Evolutionary conservation across 2,113 vertebrate genomes (phyloP), one percentile per base, ranked within the genome.

Genomic region (Terrapene triunguis): DNA sequence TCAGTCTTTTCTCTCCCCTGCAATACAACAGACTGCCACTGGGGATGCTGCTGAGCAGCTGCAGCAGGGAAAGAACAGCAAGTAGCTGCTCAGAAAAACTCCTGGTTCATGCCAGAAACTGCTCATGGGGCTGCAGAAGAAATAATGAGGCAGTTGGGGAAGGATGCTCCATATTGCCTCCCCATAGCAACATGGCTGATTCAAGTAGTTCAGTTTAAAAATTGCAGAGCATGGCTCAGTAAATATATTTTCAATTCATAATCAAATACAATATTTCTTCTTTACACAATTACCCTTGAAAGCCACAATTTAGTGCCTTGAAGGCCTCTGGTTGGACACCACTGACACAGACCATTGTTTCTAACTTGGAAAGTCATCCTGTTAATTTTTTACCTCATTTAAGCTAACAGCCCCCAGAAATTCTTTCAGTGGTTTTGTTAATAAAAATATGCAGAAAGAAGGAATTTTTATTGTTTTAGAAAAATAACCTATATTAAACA

Each of bases 101-200:
- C 38, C 38, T 44, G 38, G 72, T 42, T 76, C 10, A 76, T 44
- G 42, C 19, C 42, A 19, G 17, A n/a, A 69, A 69, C 13, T 54
- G 25, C 48, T 69, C 1, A 0, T 0, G 86, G 38, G 29, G 62
- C 47, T 79, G 47, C 54, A 79, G 35, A 2, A 29, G 14, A 69
- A 69, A 69, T 69, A 69, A 19, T 69, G 35, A 69, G 35, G 29
- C 7, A 69, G 16, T 69, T 35, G 6, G 35, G 35, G 16, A 78
- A 85, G n/a, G 79, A 10, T 5, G 32, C 74, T 48, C 38, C 62
- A 0, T 21, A 10, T 1, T 7, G 35, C 9, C 29, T 47, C 42
- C 47, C 81, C 4, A 2, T 62, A 76, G 0, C 11, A 72, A 54
- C 47, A 93, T 74, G 84, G 48, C 27, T 22, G 62, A 65, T 0